phyloP scores from a whole-genome alignment of 2,797 vertebrate species.

The Pseudomugil gertrudae region DNA sequence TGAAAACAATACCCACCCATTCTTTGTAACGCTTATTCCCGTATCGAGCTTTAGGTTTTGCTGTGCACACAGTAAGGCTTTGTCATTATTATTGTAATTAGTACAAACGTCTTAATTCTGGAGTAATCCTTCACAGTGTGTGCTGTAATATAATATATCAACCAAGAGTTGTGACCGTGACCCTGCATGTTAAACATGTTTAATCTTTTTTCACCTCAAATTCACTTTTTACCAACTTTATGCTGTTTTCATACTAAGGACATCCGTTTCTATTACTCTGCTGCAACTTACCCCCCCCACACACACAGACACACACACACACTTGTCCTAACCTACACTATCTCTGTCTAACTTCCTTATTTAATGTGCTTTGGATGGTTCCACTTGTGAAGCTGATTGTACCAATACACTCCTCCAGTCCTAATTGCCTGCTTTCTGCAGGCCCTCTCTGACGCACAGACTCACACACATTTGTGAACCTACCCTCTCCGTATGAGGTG shows the following conservation, averaged over 20 bases:
- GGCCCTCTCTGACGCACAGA: slow-evolving; percentile 55
- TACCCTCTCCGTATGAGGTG: slow-evolving; percentile 55
- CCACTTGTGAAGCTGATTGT: slow-evolving; percentile 74
- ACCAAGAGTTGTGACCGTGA: no score
- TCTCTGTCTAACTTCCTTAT: slow-evolving; percentile 51
- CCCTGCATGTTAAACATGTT: no score
- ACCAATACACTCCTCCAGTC: slow-evolving; percentile 69
- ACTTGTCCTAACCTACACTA: slow-evolving; percentile 27
- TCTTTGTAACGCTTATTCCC: no score
- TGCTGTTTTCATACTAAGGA: not conserved
- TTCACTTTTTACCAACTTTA: not conserved
- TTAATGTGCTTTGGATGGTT: slow-evolving; percentile 71
- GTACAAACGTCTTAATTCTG: no score
- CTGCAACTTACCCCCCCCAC: not conserved
- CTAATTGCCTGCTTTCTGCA: slow-evolving; percentile 81
- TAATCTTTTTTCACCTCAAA: not conserved
- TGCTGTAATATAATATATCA: no score
- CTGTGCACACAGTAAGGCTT: no score
- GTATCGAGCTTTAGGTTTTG: no score
- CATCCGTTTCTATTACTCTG: not conserved
- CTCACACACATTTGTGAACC: slow-evolving; percentile 18
- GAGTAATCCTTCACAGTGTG: no score
- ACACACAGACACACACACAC: not conserved
- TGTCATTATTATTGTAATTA: no score
- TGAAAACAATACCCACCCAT: no score